Conservation (phyloP, 1,140 invertebrate species). For the Drosophila pallidifrons region DNA sequence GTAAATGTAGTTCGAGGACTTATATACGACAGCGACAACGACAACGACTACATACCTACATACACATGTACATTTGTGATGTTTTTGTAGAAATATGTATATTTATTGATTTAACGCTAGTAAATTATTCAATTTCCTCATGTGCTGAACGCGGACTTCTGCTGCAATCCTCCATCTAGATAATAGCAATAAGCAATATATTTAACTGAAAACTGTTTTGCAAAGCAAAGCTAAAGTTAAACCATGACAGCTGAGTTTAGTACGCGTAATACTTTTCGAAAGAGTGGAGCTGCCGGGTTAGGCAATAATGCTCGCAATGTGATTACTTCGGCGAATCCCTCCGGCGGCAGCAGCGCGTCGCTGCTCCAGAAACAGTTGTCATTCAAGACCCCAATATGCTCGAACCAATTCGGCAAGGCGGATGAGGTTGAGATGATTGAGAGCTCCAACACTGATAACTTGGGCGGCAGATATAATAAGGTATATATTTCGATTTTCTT, state of each 20-base stretch:
- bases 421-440: conserved; percentile 80
- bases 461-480: conserved; percentile 72
- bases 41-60: too few relatives aligned
- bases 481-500: conserved; percentile 26
- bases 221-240: conserved; percentile 5
- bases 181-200: conserved; percentile 15
- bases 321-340: conserved; percentile 75
- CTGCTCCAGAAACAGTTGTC: conserved; percentile 76
- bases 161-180: not conserved
- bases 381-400: conserved; percentile 75
- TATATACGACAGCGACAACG: not conserved
- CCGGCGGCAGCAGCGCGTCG: conserved; percentile 73
- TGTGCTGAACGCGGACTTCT: conserved; percentile 1
- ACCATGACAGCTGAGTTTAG: conserved; percentile 69
- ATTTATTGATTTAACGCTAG: conserved; percentile 15
- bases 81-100: conserved; percentile 10
- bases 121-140: conserved; percentile 16
- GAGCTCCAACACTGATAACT: conserved; percentile 64
- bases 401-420: conserved; percentile 69
- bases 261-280: conserved; percentile 70
- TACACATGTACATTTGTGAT: conserved; percentile 3
- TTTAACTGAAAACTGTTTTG: conserved; percentile 2
- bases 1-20: conserved; percentile 6
- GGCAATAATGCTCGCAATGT: conserved; percentile 63
- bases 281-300: conserved; percentile 59